Evolutionary conservation across 2,113 vertebrate genomes (phyloP).

Genomic region (Pedetes capensis): DNA sequence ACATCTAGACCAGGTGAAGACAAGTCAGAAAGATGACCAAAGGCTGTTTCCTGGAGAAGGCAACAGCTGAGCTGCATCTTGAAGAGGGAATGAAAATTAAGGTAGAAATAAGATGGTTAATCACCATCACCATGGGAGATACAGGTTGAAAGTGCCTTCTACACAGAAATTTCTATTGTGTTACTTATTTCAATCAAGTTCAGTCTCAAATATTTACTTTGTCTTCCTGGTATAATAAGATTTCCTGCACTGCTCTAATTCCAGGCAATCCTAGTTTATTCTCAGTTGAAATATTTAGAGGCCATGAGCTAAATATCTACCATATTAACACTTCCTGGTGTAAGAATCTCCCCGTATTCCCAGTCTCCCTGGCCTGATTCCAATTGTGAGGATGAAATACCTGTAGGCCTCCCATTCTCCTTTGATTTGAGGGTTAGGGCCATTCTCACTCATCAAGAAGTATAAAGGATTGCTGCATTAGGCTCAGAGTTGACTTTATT

Average conservation of each 20-base stretch:
- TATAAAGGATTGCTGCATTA: background rate
- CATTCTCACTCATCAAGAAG: background rate
- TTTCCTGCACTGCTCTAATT: background rate
- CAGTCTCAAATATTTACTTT: conserved; percentile 9
- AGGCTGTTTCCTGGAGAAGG: background rate
- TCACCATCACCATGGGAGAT: background rate
- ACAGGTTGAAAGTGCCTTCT: background rate
- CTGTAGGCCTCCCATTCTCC: background rate
- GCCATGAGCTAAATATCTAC: conserved; percentile 52
- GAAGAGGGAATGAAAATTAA: background rate
- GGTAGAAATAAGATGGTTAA: background rate
- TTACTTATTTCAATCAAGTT: conserved; percentile 17
- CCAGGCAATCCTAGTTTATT: conserved; percentile 25
- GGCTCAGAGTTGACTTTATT: background rate
- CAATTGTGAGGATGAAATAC: conserved; percentile 34
- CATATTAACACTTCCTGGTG: conserved; percentile 54
- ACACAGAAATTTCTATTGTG: background rate
- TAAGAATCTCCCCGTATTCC: conserved; percentile 35
- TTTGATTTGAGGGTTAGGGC: background rate
- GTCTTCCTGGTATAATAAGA: background rate
- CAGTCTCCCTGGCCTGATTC: conserved; percentile 8
- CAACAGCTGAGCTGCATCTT: background rate
- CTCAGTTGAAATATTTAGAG: conserved; percentile 61
- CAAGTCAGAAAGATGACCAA: background rate
- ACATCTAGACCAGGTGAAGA: background rate